Base-by-base conservation (phyloP, 2,113 vertebrate species). In the Buteo buteo region DNA sequence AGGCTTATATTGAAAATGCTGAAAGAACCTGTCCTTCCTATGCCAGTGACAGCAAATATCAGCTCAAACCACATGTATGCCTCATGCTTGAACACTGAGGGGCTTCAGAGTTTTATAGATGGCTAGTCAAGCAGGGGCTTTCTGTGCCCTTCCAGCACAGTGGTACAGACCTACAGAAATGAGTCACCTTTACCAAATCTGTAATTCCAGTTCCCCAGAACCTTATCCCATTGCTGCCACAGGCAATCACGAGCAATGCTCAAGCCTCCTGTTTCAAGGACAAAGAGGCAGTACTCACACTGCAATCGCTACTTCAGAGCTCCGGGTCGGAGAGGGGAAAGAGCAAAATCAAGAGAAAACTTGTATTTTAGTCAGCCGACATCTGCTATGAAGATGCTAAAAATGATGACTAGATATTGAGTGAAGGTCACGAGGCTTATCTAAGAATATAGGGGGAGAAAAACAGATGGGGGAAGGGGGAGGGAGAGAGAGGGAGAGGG, bases 371-470 rank as follows among this genome's bases (percentile, higher is more conserved):
- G 65, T 65, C 57, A 90, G 64, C 45, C 32, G 49, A 72, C 45
- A 47, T 71, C 82, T 78, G 73, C 79, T n/a, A 44, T 25, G 45
- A 45, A 90, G 70, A 66, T 76, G 87, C 34, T 54, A 45, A 79
- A 92, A 96, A 95, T 49, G 32, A 69, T 26, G 52, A 92, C 40
- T 79, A 94, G 93, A 76, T 36, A 94, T 66, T 52, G 76, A 88
- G 84, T 95, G 98, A 98, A 99, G 98, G 98, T 98, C 98, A 98
- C 72, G 44, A 93, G 96, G 94, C 70, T 90, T 58, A 94, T 91
- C 96, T 72, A 81, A 91, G 91, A 95, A 64, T 67, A 87, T 9
- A 71, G 57, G 80, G 87, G 69, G 73, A 96, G 81, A 95, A 89
- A 88, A 91, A 97, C 94, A 96, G 84, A 84, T 12, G 19, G 86